Conservation (phyloP, 2,797 vertebrate genomes). For the Balearica regulorum region DNA sequence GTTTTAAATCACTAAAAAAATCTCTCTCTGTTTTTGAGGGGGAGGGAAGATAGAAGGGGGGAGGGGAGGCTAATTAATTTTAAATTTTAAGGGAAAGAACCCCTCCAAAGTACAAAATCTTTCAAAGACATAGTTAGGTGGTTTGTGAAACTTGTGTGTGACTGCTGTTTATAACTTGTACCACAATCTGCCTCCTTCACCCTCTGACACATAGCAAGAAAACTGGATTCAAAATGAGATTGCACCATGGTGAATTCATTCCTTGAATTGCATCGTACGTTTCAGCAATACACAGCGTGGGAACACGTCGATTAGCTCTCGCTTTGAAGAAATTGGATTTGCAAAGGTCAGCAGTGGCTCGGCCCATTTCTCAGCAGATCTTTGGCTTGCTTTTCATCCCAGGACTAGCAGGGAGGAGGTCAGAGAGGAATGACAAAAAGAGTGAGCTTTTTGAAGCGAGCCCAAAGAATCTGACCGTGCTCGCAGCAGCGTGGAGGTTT, state of each 20-base stretch:
- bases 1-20: background rate
- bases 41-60: background rate
- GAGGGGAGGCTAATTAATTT: rapidly evolving
- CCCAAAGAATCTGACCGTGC: background rate
- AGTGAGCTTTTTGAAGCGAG: background rate
- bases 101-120: background rate
- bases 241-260: slow-evolving; percentile 59
- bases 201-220: slow-evolving; percentile 50
- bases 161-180: background rate
- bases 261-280: slow-evolving; percentile 38
- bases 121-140: background rate
- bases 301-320: slow-evolving; percentile 35
- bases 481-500: background rate
- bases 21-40: background rate
- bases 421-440: slow-evolving; percentile 55
- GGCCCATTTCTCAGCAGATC: slow-evolving; percentile 57
- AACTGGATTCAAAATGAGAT: slow-evolving; percentile 52
- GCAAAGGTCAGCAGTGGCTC: slow-evolving; percentile 59
- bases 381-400: slow-evolving; percentile 56
- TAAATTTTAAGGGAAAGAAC: background rate
- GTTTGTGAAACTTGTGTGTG: background rate
- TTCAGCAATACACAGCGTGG: slow-evolving; percentile 54
- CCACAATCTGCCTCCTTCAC: slow-evolving; percentile 17
- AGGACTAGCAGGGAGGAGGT: slow-evolving; percentile 39
- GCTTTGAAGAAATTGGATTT: slow-evolving; percentile 63